Base-by-base conservation (phyloP, 2,888 invertebrate species). In the Mechanitis mazaeus region DNA sequence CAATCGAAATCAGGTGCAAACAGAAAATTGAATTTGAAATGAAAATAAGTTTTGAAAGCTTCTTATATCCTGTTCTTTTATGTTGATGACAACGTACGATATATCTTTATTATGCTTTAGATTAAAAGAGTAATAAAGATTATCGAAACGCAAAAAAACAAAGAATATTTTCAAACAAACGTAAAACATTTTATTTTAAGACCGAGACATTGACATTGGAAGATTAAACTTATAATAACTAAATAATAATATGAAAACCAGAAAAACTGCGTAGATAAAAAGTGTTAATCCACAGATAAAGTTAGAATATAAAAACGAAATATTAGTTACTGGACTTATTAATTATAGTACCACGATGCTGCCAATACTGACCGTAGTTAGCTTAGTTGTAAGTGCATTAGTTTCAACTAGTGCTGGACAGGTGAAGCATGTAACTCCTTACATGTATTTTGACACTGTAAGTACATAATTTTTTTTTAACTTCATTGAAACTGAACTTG, bases 241-340 rank as follows among this genome's bases (percentile, higher is more conserved):
- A 35, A 47, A 47, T 20, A 11, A 47, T 47, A 47, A n/a, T n/a
- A n/a, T 20, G n/a, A 12, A 12, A 50, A 31, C 31, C 50, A 50
- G 50, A 9, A 31, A 50, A 50, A 45, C 11, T 38, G 12, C 50
- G 50, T 55, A 60, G 60, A 50, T 35, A 60, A 38, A 20, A 54
- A 56, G 33, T 42, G 50, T 12, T 2, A 55, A 11, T 28, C 53
- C 3, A 42, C 9, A 55, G 55, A 56, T 53, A 45, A 47, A n/a
- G 31, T 55, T 31, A 46, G 42, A 50, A 50, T 50, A 50, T 33
- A 31, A 46, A 46, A n/a, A 54, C 5, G 46, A 20, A 28, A 12
- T 59, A 59, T 2, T 20, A 47, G 28, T 9, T 11, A 3, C 31
- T 31, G 50, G 9, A 31, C 9, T 50, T 31, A 50, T 2, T 31